Base-by-base conservation (phyloP, 2,888 invertebrate species). In the Zygaena filipendulae region DNA sequence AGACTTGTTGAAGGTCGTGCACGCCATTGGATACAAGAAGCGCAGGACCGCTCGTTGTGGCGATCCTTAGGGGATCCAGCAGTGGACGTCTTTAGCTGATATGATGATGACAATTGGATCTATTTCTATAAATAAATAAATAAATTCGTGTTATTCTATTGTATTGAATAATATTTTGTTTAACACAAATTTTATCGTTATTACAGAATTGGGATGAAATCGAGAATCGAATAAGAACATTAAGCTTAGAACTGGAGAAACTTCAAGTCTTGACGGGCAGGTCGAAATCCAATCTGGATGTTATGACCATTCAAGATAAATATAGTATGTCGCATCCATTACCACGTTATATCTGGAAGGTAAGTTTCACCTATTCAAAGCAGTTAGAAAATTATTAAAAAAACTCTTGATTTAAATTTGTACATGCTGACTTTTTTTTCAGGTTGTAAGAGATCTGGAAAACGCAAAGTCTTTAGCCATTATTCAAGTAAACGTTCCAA, bases 341-440 rank as follows among this genome's bases (percentile, higher is more conserved):
- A 3, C 49, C 59, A 1, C 37, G 35, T 2, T 69, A 52, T 34
- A 31, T 67, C 11, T 69, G 69, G 69, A 69, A 69, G 61, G 69
- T 64, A 45, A 30, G 32, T 32, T 3, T 11, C 3, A 9, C 11
- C 3, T 11, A 23, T 10, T 23, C 3, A 23, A 8, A 23, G 13
- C 13, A 12, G 23, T 11, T 11, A 10, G 9, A 16, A 24, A 11
- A 16, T 11, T 3, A 12, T 20, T 22, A 8, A 12, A 6, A 12
- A 22, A 22, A 13, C 13, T 11, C 4, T 9, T 14, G 23, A 16
- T 23, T 10, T n/a, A 19, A 14, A 20, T 9, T 29, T 20, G 6
- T 19, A 24, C 20, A 11, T 13, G n/a, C n/a, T n/a, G n/a, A n/a
- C n/a, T n/a, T 21, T 18, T 16, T 21, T 49, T 45, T 16, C 43